A percentile compares a stretch with the other conserved stretches of the same genome.
phyloP scores from a whole-genome alignment of 2,113 vertebrate genomes.

The Diadophis punctatus region DNA sequence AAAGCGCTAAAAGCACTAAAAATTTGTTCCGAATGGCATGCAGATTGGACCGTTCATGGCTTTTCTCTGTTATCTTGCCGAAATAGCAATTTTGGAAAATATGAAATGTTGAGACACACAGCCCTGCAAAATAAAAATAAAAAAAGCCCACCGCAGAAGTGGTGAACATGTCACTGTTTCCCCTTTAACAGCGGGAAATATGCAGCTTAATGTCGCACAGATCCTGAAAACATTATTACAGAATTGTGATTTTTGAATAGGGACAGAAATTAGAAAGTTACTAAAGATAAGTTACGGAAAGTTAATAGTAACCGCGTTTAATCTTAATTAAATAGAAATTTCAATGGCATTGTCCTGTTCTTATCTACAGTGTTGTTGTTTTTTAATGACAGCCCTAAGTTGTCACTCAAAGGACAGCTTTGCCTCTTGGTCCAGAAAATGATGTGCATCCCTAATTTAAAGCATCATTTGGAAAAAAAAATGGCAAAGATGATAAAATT shows the following conservation, averaged over 20 bases:
- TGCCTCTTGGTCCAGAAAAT: too few species aligned
- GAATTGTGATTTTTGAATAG: not conserved
- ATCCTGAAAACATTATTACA: not conserved
- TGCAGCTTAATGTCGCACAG: not conserved
- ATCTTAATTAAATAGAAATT: not conserved
- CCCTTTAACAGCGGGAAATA: not conserved
- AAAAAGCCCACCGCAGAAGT: not conserved
- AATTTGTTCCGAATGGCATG: not conserved
- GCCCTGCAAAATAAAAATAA: too few species aligned
- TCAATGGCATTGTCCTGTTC: not conserved
- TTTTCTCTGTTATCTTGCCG: not conserved
- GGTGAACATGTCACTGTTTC: not conserved
- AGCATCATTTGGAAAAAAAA: too few species aligned
- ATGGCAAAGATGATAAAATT: too few species aligned
- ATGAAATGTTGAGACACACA: not conserved
- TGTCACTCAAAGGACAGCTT: too few species aligned
- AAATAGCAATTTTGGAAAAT: not conserved
- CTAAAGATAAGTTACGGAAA: not conserved
- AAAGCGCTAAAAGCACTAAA: not conserved
- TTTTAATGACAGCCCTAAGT: not conserved
- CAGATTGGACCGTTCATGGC: not conserved
- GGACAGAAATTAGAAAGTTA: not conserved
- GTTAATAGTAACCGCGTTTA: not conserved
- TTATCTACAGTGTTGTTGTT: not conserved
- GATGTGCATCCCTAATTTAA: too few species aligned